phyloP scores from a whole-genome alignment of 2,888 invertebrate species.

The Chloroclystis v-ata region DNA sequence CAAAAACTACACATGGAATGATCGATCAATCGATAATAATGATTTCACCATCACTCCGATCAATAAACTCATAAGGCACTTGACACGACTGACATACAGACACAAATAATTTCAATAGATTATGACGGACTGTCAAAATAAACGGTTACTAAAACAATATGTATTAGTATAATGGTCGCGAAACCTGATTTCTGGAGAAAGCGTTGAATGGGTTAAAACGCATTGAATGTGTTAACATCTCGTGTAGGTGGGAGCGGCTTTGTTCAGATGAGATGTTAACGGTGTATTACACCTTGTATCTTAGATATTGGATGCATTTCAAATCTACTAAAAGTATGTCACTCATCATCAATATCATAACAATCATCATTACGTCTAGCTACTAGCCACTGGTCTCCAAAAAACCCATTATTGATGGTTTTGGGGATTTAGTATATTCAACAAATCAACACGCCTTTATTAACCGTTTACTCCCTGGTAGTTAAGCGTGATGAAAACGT shows the following conservation, averaged over 20 bases:
- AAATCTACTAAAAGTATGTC: too few relatives aligned
- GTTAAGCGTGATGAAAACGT: too few relatives aligned
- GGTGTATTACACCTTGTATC: too few relatives aligned
- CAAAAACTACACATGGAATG: too few relatives aligned
- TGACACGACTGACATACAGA: not conserved
- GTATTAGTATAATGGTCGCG: not conserved
- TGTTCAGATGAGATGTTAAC: not conserved
- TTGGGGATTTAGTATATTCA: too few relatives aligned
- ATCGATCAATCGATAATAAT: not conserved
- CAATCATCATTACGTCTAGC: too few relatives aligned
- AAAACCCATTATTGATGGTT: too few relatives aligned
- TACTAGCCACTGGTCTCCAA: too few relatives aligned
- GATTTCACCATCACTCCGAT: not conserved
- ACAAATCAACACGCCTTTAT: too few relatives aligned
- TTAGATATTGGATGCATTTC: too few relatives aligned
- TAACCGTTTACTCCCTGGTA: too few relatives aligned
- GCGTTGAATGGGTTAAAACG: not conserved
- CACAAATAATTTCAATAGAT: not conserved
- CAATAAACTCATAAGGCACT: not conserved
- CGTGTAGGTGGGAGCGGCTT: not conserved
- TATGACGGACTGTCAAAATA: conserved; percentile 20
- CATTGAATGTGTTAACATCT: not conserved
- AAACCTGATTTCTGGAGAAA: conserved; percentile 5
- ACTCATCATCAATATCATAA: too few relatives aligned
- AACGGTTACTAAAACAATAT: not conserved